Conservation (phyloP, 1,140 invertebrate species). For the Achroia grisella region DNA sequence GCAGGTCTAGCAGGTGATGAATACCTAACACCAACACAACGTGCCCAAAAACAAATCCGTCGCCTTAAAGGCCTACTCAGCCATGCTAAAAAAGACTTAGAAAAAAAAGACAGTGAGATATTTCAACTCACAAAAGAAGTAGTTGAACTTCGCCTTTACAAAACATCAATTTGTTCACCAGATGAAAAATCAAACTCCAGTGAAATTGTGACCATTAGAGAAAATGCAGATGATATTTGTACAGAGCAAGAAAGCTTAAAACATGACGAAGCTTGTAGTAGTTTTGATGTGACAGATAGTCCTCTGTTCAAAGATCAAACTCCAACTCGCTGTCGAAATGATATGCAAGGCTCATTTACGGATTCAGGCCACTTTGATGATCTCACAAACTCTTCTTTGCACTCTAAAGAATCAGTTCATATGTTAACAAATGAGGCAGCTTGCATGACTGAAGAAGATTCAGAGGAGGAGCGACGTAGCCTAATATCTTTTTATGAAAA, state of each 20-base stretch:
- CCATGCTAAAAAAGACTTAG: slow-evolving; percentile 83
- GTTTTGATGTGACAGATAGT: slow-evolving; percentile 60
- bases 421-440: slow-evolving; percentile 73
- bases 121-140: slow-evolving; percentile 87
- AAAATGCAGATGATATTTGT: slow-evolving; percentile 75
- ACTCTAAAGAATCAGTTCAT: slow-evolving; percentile 81
- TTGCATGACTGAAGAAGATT: slow-evolving; percentile 70
- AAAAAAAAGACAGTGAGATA: slow-evolving; percentile 87
- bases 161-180: slow-evolving; percentile 83
- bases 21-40: slow-evolving; percentile 90
- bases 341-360: slow-evolving; percentile 82
- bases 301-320: slow-evolving; percentile 56
- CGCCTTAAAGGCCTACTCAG: slow-evolving; percentile 81
- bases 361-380: slow-evolving; percentile 92
- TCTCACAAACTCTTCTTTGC: slow-evolving; percentile 80
- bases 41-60: slow-evolving; percentile 85
- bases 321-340: slow-evolving; percentile 57
- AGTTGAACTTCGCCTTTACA: slow-evolving; percentile 84
- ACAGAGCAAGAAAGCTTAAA: slow-evolving; percentile 68
- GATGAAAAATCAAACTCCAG: slow-evolving; percentile 83
- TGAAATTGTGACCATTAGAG: slow-evolving; percentile 82
- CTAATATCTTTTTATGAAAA: slow-evolving; percentile 82
- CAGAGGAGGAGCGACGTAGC: slow-evolving; percentile 77
- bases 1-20: slow-evolving; percentile 82
- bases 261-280: slow-evolving; percentile 43